A percentile compares a stretch with the other conserved stretches of the same genome.
Evolutionary conservation across 1,140 invertebrate species (phyloP).

Genomic region (Oedothorax gibbosus): DNA sequence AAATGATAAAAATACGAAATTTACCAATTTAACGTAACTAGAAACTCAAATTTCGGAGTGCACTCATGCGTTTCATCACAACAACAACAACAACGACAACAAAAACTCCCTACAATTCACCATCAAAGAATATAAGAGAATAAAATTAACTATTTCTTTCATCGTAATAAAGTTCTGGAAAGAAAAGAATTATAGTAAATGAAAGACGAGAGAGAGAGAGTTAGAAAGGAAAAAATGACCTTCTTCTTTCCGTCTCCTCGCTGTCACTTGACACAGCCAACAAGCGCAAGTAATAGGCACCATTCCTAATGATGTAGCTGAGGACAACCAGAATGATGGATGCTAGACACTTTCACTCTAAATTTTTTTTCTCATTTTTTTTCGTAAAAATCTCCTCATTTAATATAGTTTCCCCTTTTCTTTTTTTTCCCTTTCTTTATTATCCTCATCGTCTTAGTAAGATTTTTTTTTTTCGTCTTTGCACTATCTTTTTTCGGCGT

Average conservation of each 20-base stretch:
- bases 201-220: not conserved
- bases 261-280: constrained; percentile 34
- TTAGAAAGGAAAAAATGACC: not conserved
- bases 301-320: constrained; percentile 53
- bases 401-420: not conserved
- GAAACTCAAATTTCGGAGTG: no score
- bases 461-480: constrained; percentile 5
- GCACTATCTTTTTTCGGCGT: constrained; percentile 12
- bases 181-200: constrained; percentile 5
- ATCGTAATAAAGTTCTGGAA: not conserved
- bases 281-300: constrained; percentile 50
- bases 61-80: not conserved
- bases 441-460: constrained; percentile 9
- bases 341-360: constrained; percentile 4
- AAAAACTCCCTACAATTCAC: no score
- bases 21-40: no score
- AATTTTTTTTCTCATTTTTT: not conserved
- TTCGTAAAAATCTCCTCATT: not conserved
- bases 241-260: constrained; percentile 33
- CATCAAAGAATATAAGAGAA: not conserved
- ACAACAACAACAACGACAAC: not conserved
- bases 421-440: not conserved
- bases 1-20: no score
- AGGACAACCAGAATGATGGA: constrained; percentile 54
- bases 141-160: not conserved